Conservation (phyloP, 1,140 invertebrate species). For the Euura lappo region DNA sequence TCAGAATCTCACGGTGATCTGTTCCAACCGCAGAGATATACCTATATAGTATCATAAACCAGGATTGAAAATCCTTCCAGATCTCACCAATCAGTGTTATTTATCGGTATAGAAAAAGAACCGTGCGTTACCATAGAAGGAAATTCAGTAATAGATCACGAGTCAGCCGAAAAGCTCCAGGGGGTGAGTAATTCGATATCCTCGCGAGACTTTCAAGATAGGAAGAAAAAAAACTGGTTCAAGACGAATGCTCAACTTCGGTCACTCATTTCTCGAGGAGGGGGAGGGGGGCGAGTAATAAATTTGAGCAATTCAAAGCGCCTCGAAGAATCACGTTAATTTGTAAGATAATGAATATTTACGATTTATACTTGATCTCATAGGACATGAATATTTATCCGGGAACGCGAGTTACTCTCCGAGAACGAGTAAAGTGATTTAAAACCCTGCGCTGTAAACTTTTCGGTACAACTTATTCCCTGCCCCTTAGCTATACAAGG, state of each 20-base stretch:
- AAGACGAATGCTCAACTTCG: no score
- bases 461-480: background rate
- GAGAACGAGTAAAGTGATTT: background rate
- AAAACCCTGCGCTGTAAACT: background rate
- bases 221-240: no score
- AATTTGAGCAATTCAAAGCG: no score
- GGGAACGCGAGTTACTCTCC: background rate
- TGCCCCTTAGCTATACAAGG: no score
- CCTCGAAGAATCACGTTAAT: background rate
- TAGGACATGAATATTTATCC: background rate
- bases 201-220: no score
- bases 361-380: background rate
- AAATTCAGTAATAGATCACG: slow-evolving; percentile 1
- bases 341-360: background rate
- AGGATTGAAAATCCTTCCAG: background rate
- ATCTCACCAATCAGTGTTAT: slow-evolving; percentile 3
- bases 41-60: no score
- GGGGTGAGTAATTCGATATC: no score
- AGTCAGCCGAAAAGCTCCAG: background rate
- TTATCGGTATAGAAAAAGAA: background rate
- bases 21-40: no score
- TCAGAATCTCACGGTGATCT: no score
- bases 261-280: no score
- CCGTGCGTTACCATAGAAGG: background rate
- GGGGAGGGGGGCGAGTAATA: no score